Percentiles rank a stretch among this genome's conserved stretches.
Evolutionary conservation across 2,797 vertebrate genomes (phyloP).

Genomic region (Babyrousa celebensis): DNA sequence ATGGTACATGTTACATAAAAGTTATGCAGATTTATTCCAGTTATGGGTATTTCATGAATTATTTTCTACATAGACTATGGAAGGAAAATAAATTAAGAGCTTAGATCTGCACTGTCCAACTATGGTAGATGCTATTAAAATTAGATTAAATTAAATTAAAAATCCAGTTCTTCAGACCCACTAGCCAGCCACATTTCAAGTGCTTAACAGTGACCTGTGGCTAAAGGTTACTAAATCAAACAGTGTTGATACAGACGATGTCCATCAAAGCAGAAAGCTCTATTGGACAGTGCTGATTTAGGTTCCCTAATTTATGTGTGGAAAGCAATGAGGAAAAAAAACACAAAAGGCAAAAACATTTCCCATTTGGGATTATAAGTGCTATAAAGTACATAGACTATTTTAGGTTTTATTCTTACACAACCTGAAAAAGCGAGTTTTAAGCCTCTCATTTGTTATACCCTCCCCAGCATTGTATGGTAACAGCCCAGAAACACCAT

Average conservation of each 20-base stretch:
- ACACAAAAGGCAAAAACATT: background rate
- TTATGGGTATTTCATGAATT: background rate
- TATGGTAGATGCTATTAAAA: background rate
- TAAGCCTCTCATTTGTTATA: background rate
- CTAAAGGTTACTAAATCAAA: background rate
- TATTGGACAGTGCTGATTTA: background rate
- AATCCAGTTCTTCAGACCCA: background rate
- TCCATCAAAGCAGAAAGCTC: background rate
- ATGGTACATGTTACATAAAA: slow-evolving; percentile 3
- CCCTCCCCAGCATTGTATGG: background rate
- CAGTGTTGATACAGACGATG: background rate
- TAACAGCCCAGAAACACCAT: background rate
- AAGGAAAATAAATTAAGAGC: background rate
- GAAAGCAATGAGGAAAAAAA: background rate
- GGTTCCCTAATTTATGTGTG: background rate
- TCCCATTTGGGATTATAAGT: background rate
- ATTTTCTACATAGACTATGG: background rate
- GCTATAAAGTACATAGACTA: background rate
- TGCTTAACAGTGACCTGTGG: background rate
- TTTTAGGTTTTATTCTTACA: background rate
- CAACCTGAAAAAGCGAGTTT: slow-evolving; percentile 42
- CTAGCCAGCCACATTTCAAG: slow-evolving; percentile 46
- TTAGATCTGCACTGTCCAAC: background rate
- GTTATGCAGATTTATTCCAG: background rate
- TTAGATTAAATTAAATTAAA: slow-evolving; percentile 23